A percentile compares a stretch with the other conserved stretches of the same genome.
phyloP scores from a whole-genome alignment of 2,888 invertebrate species.

The Cremastinae sp. region DNA sequence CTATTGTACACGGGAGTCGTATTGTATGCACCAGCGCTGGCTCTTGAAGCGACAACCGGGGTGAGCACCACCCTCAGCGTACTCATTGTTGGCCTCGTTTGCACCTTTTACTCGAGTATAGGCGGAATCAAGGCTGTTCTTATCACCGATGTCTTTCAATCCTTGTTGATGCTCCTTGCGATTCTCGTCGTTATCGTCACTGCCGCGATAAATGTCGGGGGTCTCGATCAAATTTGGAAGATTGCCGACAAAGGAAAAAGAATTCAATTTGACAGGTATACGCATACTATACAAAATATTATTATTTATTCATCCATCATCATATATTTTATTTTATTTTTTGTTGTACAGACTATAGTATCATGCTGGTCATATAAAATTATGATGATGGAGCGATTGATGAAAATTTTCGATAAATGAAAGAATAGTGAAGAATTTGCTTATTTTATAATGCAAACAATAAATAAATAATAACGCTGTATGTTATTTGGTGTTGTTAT shows the following conservation, averaged over 20 bases:
- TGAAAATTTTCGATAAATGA: no score
- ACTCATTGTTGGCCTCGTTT: constrained; percentile 87
- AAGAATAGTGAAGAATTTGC: no score
- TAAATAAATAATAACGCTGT: neutral
- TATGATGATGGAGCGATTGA: no score
- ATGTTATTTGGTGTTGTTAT: neutral
- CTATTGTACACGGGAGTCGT: constrained; percentile 94
- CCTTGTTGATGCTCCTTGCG: constrained; percentile 91
- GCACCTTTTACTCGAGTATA: constrained; percentile 91
- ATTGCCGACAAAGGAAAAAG: constrained; percentile 87
- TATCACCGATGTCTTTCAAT: constrained; percentile 91
- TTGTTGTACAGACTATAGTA: no score
- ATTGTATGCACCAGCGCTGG: constrained; percentile 94
- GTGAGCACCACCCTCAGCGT: constrained; percentile 87
- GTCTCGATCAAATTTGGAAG: constrained; percentile 86
- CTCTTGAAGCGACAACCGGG: constrained; percentile 92
- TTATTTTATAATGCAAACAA: no score
- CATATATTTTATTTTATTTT: no score
- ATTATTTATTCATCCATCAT: no score
- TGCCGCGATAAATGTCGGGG: constrained; percentile 86
- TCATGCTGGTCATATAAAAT: no score
- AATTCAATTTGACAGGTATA: constrained; percentile 86
- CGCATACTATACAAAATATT: constrained; percentile 9
- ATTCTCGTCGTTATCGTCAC: constrained; percentile 89
- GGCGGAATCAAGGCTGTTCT: constrained; percentile 95